Conservation (phyloP, 2,113 vertebrate species). For the Labeo rohita region DNA sequence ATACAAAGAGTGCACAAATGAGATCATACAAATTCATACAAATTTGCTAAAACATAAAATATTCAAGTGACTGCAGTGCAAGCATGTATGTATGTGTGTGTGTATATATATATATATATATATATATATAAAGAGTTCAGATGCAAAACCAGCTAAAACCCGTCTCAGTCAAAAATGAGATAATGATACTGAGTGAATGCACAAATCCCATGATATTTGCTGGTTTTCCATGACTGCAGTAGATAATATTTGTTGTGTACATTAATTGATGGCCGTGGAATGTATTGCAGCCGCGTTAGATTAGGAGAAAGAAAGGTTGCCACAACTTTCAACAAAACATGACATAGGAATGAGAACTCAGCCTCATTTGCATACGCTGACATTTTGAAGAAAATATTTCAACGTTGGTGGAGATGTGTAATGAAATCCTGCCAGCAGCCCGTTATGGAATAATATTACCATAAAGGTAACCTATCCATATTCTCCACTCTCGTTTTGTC, state of each 20-base stretch:
- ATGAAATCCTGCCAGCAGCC: conserved; percentile 98
- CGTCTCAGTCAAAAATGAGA: too few relatives aligned
- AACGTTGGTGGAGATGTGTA: conserved; percentile 90
- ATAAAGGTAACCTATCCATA: conserved; percentile 97
- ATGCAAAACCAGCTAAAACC: too few relatives aligned
- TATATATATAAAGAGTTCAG: too few relatives aligned
- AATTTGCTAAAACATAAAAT: neutral
- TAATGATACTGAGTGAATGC: too few relatives aligned
- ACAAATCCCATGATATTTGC: neutral
- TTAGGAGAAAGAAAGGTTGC: conserved; percentile 74
- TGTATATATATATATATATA: too few relatives aligned
- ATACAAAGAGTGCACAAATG: neutral
- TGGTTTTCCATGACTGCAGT: neutral
- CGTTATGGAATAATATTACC: conserved; percentile 98
- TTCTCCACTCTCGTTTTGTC: conserved; percentile 74
- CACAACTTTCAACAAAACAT: conserved; percentile 89
- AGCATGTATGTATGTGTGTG: too few relatives aligned
- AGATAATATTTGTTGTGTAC: conserved; percentile 1
- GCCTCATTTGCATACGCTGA: conserved; percentile 98
- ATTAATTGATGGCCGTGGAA: conserved; percentile 21
- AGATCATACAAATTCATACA: neutral
- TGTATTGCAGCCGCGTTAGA: conserved; percentile 39
- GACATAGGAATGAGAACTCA: conserved; percentile 81
- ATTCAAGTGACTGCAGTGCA: too few relatives aligned
- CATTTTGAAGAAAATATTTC: conserved; percentile 98